These are phyloP conservation scores for Erpobdella octoculata DNA, from an alignment of 2,888 invertebrate species.

Conservation along the genomic window DNA sequence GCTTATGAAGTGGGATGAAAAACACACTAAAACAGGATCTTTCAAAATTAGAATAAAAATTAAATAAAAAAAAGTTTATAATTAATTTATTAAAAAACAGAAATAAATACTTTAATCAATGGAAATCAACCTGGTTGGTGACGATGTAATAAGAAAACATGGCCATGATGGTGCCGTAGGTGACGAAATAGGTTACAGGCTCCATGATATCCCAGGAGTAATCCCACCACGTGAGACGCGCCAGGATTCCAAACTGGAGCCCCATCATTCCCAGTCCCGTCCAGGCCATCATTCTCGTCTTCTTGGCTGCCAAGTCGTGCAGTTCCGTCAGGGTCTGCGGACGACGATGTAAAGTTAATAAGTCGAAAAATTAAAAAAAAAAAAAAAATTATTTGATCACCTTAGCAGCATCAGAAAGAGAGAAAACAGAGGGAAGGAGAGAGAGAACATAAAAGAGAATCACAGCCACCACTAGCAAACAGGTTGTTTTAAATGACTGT, in stretches of 20 bases:
- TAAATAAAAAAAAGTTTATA: too few relatives aligned
- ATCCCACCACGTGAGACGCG: conserved; percentile 98
- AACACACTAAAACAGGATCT: too few relatives aligned
- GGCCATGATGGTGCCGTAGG: conserved; percentile 91
- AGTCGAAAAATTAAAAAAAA: too few relatives aligned
- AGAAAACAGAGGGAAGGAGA: too few relatives aligned
- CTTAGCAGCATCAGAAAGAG: too few relatives aligned
- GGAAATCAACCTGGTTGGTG: conserved; percentile 70
- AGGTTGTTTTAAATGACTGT: too few relatives aligned
- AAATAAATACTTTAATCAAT: background rate
- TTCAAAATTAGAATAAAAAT: too few relatives aligned
- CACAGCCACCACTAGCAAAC: too few relatives aligned
- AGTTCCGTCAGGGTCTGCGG: conserved; percentile 66
- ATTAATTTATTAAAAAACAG: background rate
- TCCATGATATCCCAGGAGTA: conserved; percentile 68
- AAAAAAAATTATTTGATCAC: too few relatives aligned
- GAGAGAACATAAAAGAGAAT: too few relatives aligned
- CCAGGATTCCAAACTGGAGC: conserved; percentile 89
- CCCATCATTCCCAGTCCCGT: conserved; percentile 85
- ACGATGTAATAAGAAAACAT: conserved; percentile 89
- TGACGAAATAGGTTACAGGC: conserved; percentile 82
- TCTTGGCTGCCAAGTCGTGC: conserved; percentile 57
- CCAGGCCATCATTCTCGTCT: conserved; percentile 60
- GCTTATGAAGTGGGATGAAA: too few relatives aligned
- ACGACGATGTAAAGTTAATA: background rate